A percentile compares a stretch with the other conserved stretches of the same genome.
These are phyloP conservation scores for Pseudopleuronectes americanus DNA, from an alignment of 2,797 vertebrate genomes.

Conservation along the genomic window DNA sequence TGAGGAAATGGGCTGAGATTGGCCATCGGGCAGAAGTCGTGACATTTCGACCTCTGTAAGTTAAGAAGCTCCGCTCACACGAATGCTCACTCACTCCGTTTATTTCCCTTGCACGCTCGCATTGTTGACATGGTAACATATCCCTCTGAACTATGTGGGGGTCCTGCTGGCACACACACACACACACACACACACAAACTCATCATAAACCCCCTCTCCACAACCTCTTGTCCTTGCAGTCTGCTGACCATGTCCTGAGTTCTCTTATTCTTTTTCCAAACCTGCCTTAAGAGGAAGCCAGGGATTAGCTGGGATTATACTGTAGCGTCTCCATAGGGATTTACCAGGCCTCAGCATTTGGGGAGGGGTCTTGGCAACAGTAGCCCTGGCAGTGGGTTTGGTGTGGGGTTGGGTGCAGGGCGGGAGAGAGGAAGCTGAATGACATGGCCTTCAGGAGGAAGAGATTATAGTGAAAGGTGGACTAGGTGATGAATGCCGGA, in stretches of 20 bases:
- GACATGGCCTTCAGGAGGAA: neutral
- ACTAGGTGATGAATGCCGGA: neutral
- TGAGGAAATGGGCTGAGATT: constrained; percentile 61
- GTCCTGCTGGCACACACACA: constrained; percentile 44
- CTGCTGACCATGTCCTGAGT: constrained; percentile 60
- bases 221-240: constrained; percentile 48
- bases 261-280: constrained; percentile 49
- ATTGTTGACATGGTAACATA: constrained; percentile 74
- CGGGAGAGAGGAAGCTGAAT: constrained; percentile 14
- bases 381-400: constrained; percentile 54
- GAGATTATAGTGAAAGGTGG: neutral
- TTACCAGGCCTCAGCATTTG: constrained; percentile 39
- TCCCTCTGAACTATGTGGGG: constrained; percentile 75
- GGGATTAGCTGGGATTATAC: constrained; percentile 75
- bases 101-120: constrained; percentile 56
- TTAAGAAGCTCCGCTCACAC: constrained; percentile 40
- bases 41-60: constrained; percentile 65
- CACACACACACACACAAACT: constrained; percentile 23
- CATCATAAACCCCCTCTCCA: neutral
- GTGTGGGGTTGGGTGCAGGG: constrained; percentile 7
- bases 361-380: constrained; percentile 49
- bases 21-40: constrained; percentile 48
- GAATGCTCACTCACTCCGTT: constrained; percentile 28
- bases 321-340: constrained; percentile 60
- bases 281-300: constrained; percentile 68